phyloP scores from a whole-genome alignment of 2,113 vertebrate species.

The Bubo scandiacus region DNA sequence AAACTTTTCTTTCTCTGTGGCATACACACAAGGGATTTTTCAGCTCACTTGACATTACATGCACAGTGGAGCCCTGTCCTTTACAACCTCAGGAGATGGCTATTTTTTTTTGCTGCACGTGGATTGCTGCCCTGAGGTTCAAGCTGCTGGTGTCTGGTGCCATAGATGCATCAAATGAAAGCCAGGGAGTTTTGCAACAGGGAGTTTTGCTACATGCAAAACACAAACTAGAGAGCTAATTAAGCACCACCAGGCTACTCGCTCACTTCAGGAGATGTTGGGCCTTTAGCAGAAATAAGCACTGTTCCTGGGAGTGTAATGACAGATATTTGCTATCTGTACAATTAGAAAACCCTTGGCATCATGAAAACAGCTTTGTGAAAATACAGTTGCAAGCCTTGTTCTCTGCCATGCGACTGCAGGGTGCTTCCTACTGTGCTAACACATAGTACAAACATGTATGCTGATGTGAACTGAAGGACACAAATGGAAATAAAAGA shows the following conservation, averaged over 20 bases:
- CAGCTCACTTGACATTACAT: fast-evolving
- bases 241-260: background rate
- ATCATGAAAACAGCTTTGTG: background rate
- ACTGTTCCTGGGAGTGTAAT: background rate
- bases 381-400: background rate
- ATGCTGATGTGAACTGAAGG: slow-evolving; percentile 27
- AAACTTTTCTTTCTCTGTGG: background rate
- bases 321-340: slow-evolving; percentile 49
- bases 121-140: background rate
- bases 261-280: background rate
- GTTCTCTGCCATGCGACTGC: background rate
- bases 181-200: background rate
- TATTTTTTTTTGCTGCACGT: fast-evolving
- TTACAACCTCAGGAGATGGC: background rate
- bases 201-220: background rate
- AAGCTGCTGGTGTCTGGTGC: background rate
- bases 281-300: slow-evolving; percentile 20
- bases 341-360: background rate
- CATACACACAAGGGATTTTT: background rate
- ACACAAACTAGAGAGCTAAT: background rate
- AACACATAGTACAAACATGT: background rate
- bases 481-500: slow-evolving; percentile 51
- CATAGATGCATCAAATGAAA: background rate
- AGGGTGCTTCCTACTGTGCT: slow-evolving; percentile 29
- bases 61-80: background rate